Conservation (phyloP, 1,140 invertebrate genomes). For the Drosophila equinoxialis region DNA sequence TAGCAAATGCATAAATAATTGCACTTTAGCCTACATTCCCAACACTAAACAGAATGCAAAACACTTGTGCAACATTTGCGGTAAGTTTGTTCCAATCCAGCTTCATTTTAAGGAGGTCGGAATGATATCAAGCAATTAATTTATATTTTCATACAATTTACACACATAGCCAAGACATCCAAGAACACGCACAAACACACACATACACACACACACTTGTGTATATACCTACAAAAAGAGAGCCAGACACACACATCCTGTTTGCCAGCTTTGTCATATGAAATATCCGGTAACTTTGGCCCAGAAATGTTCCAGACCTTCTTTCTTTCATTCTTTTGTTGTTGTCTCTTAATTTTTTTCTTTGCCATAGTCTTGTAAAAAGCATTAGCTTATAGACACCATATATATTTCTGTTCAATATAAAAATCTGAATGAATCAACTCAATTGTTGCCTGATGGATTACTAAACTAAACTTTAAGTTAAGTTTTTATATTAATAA, state of each 20-base stretch:
- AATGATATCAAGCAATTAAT: constrained; percentile 34
- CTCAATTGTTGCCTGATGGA: too few relatives aligned
- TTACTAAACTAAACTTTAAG: too few relatives aligned
- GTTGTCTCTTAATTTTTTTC: constrained; percentile 21
- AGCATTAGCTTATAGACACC: too few relatives aligned
- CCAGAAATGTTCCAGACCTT: constrained; percentile 30
- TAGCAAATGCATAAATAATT: constrained; percentile 68
- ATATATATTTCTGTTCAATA: too few relatives aligned
- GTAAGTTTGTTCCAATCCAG: background rate
- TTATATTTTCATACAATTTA: constrained; percentile 38
- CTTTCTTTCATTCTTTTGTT: background rate
- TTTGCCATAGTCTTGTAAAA: background rate
- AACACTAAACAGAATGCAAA: background rate
- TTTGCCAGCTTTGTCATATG: constrained; percentile 35
- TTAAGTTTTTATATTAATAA: too few relatives aligned
- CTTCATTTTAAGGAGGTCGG: background rate
- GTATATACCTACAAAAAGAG: background rate
- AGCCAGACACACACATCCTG: constrained; percentile 23
- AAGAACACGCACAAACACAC: background rate
- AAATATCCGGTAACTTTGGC: constrained; percentile 52
- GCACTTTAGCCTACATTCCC: background rate
- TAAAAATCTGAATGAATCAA: too few relatives aligned
- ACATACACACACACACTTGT: constrained; percentile 2
- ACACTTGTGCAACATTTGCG: constrained; percentile 5
- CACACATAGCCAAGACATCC: constrained; percentile 6